Evolutionary conservation across 2,113 vertebrate species (phyloP).

Genomic region (Coracopsis vasa): DNA sequence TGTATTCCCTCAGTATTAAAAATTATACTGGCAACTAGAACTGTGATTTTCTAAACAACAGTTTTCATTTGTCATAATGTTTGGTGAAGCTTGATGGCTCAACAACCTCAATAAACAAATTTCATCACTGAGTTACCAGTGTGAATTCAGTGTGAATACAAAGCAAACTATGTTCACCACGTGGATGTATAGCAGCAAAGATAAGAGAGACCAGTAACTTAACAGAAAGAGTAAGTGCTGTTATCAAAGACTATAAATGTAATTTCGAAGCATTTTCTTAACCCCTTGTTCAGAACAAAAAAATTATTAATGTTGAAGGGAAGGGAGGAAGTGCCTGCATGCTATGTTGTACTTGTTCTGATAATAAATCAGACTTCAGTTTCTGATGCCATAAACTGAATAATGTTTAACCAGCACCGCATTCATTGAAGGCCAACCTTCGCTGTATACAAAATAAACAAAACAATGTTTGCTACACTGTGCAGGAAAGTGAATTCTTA

Average conservation of each 20-base stretch:
- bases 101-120: neutral
- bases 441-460: neutral
- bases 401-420: neutral
- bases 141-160: neutral
- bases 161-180: neutral
- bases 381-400: neutral
- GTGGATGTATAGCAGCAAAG: neutral
- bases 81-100: neutral
- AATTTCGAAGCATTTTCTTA: neutral
- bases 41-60: neutral
- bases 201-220: neutral
- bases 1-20: neutral
- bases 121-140: neutral
- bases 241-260: neutral
- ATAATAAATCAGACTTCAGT: neutral
- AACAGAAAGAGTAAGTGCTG: neutral
- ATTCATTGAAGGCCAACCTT: neutral
- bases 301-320: neutral
- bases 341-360: neutral
- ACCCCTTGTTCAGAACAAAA: neutral
- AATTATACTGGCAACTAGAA: neutral
- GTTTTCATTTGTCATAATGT: neutral
- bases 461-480: neutral
- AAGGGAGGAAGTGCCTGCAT: neutral
- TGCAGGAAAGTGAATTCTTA: neutral